Evolutionary conservation across 2,888 invertebrate genomes (phyloP).

Genomic region (Himalopsyche tibetana): DNA sequence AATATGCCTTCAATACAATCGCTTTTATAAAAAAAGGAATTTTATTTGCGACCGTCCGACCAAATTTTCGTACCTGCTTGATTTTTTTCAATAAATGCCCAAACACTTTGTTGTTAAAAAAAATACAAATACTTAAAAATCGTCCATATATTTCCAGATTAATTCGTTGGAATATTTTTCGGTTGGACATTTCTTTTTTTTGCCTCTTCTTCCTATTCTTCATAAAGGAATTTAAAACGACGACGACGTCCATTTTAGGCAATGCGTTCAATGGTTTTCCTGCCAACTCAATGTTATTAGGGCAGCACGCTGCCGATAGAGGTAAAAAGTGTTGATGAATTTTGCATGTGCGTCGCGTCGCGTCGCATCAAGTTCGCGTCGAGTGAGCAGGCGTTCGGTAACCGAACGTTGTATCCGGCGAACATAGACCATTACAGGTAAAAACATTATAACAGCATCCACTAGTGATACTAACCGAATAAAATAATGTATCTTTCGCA

Average conservation of each 20-base stretch:
- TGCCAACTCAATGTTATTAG: slow-evolving; percentile 39
- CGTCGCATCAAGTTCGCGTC: slow-evolving; percentile 12
- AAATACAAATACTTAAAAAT: too few species aligned
- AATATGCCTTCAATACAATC: too few species aligned
- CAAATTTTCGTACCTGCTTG: too few species aligned
- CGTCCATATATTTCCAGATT: too few species aligned
- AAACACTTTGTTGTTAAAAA: too few species aligned
- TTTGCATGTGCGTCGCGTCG: neutral
- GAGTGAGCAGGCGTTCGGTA: slow-evolving; percentile 28
- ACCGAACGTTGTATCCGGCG: neutral
- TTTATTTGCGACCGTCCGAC: too few species aligned
- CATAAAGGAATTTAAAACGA: neutral
- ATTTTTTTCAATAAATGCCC: too few species aligned
- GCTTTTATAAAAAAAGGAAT: too few species aligned
- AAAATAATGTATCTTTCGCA: too few species aligned
- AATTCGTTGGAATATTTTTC: too few species aligned
- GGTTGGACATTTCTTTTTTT: too few species aligned
- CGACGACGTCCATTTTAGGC: slow-evolving; percentile 24
- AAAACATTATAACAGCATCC: neutral
- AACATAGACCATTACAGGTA: neutral
- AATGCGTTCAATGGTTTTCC: slow-evolving; percentile 36
- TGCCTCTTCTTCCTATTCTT: too few species aligned
- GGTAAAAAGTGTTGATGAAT: slow-evolving; percentile 1
- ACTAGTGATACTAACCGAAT: neutral
- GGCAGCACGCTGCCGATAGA: slow-evolving; percentile 16